Percentiles rank a stretch among this genome's conserved stretches.
Evolutionary conservation across 1,140 invertebrate genomes (phyloP).

Genomic region (Ips nitidus): DNA sequence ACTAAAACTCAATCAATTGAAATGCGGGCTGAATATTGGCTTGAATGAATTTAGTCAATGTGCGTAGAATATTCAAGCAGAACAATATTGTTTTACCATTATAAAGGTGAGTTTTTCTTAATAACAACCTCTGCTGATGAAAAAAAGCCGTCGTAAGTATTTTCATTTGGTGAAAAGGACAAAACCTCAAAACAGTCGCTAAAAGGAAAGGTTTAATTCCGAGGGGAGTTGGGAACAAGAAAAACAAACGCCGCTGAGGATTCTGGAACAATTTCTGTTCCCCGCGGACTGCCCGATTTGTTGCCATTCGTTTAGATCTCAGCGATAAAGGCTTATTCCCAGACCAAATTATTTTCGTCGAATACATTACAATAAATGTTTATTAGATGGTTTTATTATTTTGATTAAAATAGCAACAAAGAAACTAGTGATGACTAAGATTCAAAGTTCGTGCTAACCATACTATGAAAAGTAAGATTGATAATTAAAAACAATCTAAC

Average conservation of each 20-base stretch:
- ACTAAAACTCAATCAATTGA: no score
- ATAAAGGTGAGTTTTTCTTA: background rate
- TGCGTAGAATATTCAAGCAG: no score
- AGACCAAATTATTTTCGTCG: background rate
- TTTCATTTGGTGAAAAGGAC: conserved; percentile 4
- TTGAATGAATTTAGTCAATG: no score
- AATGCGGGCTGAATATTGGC: no score
- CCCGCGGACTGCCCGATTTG: conserved; percentile 1
- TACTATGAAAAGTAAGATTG: no score
- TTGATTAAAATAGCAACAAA: no score
- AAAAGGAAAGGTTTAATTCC: background rate
- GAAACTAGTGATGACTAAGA: no score
- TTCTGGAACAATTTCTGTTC: background rate
- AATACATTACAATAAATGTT: no score
- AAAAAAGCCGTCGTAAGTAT: background rate
- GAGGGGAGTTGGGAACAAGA: background rate
- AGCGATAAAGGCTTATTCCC: background rate
- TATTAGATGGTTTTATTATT: no score
- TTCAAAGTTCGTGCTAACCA: no score
- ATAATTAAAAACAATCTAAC: no score
- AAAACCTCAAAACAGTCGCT: background rate
- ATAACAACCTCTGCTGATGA: background rate
- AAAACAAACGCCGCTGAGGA: background rate
- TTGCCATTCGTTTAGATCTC: background rate
- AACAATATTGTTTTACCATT: background rate